A percentile compares a stretch with the other conserved stretches of the same genome.
Conservation (phyloP, 2,113 vertebrate species). For the Mus pahari region DNA sequence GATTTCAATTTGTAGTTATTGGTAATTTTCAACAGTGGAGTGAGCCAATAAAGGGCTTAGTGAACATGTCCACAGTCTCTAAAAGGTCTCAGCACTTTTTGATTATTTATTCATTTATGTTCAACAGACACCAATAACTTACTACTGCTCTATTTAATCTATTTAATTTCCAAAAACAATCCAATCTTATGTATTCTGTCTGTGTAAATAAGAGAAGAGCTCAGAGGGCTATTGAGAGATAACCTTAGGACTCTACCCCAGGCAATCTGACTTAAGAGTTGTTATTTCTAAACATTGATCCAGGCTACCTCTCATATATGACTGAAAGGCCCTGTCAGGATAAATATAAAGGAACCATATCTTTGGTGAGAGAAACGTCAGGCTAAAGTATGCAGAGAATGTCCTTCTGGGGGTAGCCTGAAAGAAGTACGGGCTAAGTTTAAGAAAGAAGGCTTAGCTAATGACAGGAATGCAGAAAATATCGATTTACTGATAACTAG, state of each 20-base stretch:
- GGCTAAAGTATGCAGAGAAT: not conserved
- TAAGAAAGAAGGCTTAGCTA: not conserved
- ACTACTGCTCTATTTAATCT: conserved; percentile 2
- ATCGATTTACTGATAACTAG: not conserved
- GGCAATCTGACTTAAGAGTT: not conserved
- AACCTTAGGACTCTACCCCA: not conserved
- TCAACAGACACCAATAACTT: not conserved
- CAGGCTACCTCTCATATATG: not conserved
- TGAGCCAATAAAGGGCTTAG: not conserved
- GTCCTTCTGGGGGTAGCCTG: not conserved
- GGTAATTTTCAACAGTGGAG: not conserved
- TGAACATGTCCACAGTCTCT: not conserved
- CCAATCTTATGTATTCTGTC: not conserved
- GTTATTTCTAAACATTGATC: not conserved
- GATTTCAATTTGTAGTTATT: not conserved
- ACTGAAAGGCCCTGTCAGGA: not conserved
- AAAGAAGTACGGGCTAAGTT: not conserved
- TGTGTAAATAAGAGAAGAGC: not conserved
- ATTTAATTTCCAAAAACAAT: not conserved
- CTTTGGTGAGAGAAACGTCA: not conserved
- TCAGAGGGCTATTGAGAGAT: not conserved
- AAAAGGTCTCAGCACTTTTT: not conserved
- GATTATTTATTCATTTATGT: not conserved
- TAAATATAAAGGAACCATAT: not conserved
- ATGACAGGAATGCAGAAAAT: not conserved